A percentile compares a stretch with the other conserved stretches of the same genome.
phyloP scores from a whole-genome alignment of 2,113 vertebrate species.

The Vicugna pacos region DNA sequence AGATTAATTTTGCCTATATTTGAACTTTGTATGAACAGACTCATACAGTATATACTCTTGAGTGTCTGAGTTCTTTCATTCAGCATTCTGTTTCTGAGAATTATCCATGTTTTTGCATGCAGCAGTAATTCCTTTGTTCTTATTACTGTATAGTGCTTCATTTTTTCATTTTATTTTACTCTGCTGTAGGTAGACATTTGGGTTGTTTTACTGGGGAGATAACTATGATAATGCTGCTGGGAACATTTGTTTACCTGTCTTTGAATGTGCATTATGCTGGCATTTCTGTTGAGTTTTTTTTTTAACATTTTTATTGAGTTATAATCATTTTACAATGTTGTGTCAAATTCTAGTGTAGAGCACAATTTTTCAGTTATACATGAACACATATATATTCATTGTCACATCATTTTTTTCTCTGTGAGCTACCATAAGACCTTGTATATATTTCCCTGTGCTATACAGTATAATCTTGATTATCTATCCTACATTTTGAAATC shows the following conservation, averaged over 20 bases:
- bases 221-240: background rate
- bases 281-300: background rate
- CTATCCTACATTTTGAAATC: too few species aligned
- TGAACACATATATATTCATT: too few species aligned
- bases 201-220: background rate
- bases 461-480: too few species aligned
- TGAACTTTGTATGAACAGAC: background rate
- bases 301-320: too few species aligned
- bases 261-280: background rate
- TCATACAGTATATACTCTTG: background rate
- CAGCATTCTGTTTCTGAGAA: background rate
- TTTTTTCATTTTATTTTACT: background rate
- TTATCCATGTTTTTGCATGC: background rate
- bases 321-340: too few species aligned
- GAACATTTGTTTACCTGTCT: background rate
- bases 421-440: too few species aligned
- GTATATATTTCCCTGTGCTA: too few species aligned
- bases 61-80: background rate
- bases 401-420: too few species aligned
- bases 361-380: too few species aligned
- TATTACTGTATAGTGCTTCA: background rate
- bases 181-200: background rate
- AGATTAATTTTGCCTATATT: background rate
- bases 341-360: too few species aligned
- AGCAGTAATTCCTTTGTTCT: background rate